Percentiles rank a stretch among this genome's conserved stretches.
These are phyloP conservation scores for Sorex fumeus DNA, from an alignment of 2,113 vertebrate genomes.

Conservation along the genomic window DNA sequence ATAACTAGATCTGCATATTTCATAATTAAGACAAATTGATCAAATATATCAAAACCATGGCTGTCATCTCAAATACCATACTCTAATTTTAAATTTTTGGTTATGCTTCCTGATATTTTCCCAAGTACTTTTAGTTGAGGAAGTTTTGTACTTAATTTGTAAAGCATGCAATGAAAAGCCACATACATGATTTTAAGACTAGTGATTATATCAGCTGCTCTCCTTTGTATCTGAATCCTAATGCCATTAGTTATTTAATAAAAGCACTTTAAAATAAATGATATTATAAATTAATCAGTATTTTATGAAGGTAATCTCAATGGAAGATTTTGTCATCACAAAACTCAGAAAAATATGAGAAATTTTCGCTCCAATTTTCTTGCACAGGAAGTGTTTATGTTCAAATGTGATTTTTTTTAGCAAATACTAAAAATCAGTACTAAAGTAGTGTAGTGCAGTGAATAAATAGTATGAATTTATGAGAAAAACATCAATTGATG, in stretches of 20 bases:
- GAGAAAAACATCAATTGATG: background rate
- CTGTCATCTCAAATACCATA: constrained; percentile 32
- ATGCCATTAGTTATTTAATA: constrained; percentile 71
- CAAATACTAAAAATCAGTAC: constrained; percentile 22
- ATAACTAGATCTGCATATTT: constrained; percentile 33
- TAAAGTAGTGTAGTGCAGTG: background rate
- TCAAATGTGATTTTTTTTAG: constrained; percentile 14
- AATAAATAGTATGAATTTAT: background rate
- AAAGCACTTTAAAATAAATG: constrained; percentile 78
- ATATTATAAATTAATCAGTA: constrained; percentile 77
- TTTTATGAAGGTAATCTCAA: constrained; percentile 72
- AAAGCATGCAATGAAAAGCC: constrained; percentile 42
- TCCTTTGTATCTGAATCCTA: constrained; percentile 66
- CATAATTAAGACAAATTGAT: constrained; percentile 50
- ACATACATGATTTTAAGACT: constrained; percentile 61
- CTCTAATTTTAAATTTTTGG: constrained; percentile 42
- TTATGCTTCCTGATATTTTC: constrained; percentile 47
- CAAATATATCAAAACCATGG: constrained; percentile 3
- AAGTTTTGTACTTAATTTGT: constrained; percentile 62
- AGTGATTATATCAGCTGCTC: constrained; percentile 71
- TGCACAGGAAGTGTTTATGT: constrained; percentile 23
- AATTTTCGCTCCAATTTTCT: constrained; percentile 32
- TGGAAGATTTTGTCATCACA: constrained; percentile 73
- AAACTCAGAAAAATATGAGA: constrained; percentile 44
- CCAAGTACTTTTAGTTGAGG: constrained; percentile 49